Percentiles rank a stretch among this genome's conserved stretches.
Evolutionary conservation across 2,888 invertebrate genomes (phyloP).

Genomic region (Drosophila mayaguana): DNA sequence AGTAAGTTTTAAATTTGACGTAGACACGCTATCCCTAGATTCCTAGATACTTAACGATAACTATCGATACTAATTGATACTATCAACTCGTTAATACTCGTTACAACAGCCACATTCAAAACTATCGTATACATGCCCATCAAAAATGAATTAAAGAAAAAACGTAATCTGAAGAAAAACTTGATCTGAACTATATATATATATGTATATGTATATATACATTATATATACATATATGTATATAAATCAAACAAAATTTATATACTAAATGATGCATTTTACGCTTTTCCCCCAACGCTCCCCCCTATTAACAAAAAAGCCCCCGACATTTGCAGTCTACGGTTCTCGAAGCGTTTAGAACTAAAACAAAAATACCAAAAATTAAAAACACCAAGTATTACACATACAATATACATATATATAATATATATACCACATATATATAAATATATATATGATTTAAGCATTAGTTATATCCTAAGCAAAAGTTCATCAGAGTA

Average conservation of each 20-base stretch:
- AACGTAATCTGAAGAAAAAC: conserved; percentile 23
- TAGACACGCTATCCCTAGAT: conserved; percentile 86
- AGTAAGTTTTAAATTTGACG: conserved; percentile 86
- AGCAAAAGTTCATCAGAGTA: conserved; percentile 12
- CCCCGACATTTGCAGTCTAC: conserved; percentile 67
- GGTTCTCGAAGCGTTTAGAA: conserved; percentile 59
- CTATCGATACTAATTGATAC: conserved; percentile 32
- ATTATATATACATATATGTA: neutral
- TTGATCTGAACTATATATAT: conserved; percentile 12
- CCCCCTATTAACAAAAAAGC: conserved; percentile 16
- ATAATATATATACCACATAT: conserved; percentile 43
- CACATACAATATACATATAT: conserved; percentile 55
- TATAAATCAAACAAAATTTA: neutral
- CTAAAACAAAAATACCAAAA: conserved; percentile 20
- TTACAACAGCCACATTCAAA: conserved; percentile 41
- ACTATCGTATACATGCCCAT: conserved; percentile 47
- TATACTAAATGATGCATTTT: conserved; percentile 65
- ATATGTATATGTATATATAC: neutral
- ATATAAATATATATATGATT: conserved; percentile 44
- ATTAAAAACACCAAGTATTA: conserved; percentile 70
- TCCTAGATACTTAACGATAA: conserved; percentile 77
- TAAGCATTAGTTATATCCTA: conserved; percentile 37
- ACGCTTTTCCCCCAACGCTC: conserved; percentile 62
- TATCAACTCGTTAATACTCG: conserved; percentile 28
- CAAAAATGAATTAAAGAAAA: conserved; percentile 11